phyloP scores from a whole-genome alignment of 2,113 vertebrate species.

The Pycnonotus jocosus region DNA sequence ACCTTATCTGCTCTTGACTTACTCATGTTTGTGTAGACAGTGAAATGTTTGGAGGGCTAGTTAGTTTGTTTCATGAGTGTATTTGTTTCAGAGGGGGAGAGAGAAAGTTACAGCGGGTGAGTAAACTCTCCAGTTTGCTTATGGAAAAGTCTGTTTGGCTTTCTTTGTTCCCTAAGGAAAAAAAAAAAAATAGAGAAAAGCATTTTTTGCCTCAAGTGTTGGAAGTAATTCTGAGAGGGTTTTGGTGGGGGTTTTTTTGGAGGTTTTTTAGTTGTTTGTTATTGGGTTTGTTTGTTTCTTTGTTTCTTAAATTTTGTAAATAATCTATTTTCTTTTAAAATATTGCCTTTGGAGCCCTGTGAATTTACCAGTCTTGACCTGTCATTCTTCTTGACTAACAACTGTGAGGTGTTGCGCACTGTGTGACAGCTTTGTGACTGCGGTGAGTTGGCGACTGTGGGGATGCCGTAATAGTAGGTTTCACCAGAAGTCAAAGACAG shows the following conservation, averaged over 20 bases:
- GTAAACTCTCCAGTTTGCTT: background rate
- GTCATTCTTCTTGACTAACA: background rate
- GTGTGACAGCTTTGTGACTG: background rate
- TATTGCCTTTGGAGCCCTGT: background rate
- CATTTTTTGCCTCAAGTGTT: background rate
- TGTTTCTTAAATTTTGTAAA: background rate
- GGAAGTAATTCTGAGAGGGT: background rate
- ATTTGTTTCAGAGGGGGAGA: background rate
- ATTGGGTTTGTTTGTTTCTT: background rate
- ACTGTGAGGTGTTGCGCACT: background rate
- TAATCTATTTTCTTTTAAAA: background rate
- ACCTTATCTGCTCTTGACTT: background rate
- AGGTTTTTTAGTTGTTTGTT: background rate
- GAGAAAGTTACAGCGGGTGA: background rate
- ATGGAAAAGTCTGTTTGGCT: background rate
- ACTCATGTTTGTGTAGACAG: background rate
- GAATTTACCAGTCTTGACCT: background rate
- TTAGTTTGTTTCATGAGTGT: background rate
- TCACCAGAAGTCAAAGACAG: background rate
- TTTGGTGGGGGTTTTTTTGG: background rate
- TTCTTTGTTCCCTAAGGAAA: background rate
- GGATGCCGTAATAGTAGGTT: background rate
- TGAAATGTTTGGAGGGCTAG: background rate
- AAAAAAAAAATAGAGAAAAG: background rate
- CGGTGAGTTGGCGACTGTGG: background rate